Conservation (phyloP, 2,113 vertebrate genomes). For the Castor canadensis region DNA sequence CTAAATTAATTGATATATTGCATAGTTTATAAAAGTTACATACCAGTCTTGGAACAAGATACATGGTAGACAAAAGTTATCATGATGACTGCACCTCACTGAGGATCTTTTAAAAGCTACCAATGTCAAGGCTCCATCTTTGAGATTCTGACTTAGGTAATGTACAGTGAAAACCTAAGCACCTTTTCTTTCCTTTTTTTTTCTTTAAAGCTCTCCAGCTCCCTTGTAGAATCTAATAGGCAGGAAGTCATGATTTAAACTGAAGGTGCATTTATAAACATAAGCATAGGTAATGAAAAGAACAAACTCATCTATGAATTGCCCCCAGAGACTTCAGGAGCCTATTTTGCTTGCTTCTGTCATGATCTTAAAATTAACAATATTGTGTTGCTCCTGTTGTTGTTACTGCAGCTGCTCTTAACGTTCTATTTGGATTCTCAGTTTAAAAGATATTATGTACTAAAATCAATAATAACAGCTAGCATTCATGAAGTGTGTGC, state of each 20-base stretch:
- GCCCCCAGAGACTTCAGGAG: neutral
- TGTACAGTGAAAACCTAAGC: neutral
- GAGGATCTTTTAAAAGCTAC: neutral
- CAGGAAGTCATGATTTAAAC: neutral
- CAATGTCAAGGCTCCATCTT: neutral
- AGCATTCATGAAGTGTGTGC: neutral
- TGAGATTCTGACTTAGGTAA: neutral
- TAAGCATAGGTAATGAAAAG: neutral
- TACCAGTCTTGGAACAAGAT: neutral
- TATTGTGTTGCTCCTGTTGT: neutral
- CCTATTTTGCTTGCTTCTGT: neutral
- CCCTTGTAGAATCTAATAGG: neutral
- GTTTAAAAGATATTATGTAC: neutral
- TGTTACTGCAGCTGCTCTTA: neutral
- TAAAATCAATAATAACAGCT: slow-evolving; percentile 42
- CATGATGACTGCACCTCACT: neutral
- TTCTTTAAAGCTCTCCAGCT: neutral
- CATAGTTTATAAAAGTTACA: neutral
- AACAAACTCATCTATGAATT: neutral
- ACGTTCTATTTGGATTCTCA: neutral
- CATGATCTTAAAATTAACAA: neutral
- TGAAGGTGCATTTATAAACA: neutral
- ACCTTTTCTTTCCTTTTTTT: no score
- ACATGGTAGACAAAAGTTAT: neutral
- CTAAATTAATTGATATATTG: neutral